Evolutionary conservation across 92 coral and sea anemone species (phyloP), one percentile per base, ranked within the genome.

Genomic region (Phymanthus crucifer): DNA sequence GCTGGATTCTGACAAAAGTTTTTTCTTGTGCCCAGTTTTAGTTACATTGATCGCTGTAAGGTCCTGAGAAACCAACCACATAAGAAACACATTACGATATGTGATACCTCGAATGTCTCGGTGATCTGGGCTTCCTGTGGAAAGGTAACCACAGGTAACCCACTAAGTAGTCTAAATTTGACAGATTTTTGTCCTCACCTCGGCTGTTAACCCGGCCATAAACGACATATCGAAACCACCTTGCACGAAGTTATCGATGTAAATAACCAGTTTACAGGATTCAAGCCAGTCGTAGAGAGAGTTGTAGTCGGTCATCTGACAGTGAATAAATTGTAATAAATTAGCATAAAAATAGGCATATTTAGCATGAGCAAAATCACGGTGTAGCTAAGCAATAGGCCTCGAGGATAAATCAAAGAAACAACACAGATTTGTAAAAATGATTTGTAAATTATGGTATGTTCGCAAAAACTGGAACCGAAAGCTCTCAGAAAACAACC

Each of bases 191-290:
- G 23, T 13, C 19, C 83, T 75, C 83, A 96, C 99, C 95, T 96
- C 96, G 29, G 97, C 83, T 1, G 99, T 96, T 21, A 96, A 82
- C 29, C 94, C 99, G 38, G 54, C 82, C 71, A 96, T 76, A 73
- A 94, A 88, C 16, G 88, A 84, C 91, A 96, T 86, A 83, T 96
- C 99, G 58, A 96, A 96, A 26, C 99, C 99, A 74, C 93, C 99
- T 35, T 82, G 87, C 19, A 90, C 98, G 79, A 96, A 96, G 87
- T 90, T 90, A 72, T 96, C 99, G 86, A 96, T 89, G 84, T 96
- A 96, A 50, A 92, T 77, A 18, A 89, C 80, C 36, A 96, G 83
- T 80, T 89, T 96, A 78, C 88, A 91, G 61, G 83, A 88, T 71
- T 94, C 98, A 75, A 96, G 83, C 99, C 99, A 96, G 86, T 96